Conservation (phyloP, 2,888 invertebrate genomes). For the Tenodera sinensis region DNA sequence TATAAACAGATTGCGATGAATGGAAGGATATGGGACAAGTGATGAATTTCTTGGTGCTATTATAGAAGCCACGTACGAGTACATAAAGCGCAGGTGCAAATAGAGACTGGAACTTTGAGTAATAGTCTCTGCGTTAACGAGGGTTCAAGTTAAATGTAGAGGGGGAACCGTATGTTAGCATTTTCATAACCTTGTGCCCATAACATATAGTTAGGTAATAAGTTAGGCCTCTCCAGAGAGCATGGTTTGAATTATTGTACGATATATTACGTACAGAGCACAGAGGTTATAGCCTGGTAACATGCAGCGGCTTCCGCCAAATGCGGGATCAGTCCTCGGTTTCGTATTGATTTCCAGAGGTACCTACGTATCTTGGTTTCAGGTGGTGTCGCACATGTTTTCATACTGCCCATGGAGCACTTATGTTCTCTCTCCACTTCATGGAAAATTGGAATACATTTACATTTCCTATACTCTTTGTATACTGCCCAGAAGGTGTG, state of each 20-base stretch:
- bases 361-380: not conserved
- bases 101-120: not conserved
- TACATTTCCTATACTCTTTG: too few relatives aligned
- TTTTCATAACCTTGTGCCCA: not conserved
- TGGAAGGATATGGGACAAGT: too few relatives aligned
- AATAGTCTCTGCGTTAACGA: not conserved
- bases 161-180: not conserved
- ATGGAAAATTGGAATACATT: too few relatives aligned
- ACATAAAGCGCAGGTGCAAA: not conserved
- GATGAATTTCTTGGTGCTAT: not conserved
- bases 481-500: too few relatives aligned
- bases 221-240: not conserved
- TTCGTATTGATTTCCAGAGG: not conserved
- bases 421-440: too few relatives aligned
- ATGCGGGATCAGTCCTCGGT: not conserved
- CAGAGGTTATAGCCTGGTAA: not conserved
- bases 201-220: not conserved
- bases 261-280: not conserved
- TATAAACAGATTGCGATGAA: too few relatives aligned
- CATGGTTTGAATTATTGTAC: not conserved
- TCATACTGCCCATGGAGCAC: not conserved
- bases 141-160: not conserved
- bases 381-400: not conserved
- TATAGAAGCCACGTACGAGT: not conserved
- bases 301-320: not conserved